phyloP scores from a whole-genome alignment of 1,140 invertebrate genomes.

The Lordiphosa clarofinis region DNA sequence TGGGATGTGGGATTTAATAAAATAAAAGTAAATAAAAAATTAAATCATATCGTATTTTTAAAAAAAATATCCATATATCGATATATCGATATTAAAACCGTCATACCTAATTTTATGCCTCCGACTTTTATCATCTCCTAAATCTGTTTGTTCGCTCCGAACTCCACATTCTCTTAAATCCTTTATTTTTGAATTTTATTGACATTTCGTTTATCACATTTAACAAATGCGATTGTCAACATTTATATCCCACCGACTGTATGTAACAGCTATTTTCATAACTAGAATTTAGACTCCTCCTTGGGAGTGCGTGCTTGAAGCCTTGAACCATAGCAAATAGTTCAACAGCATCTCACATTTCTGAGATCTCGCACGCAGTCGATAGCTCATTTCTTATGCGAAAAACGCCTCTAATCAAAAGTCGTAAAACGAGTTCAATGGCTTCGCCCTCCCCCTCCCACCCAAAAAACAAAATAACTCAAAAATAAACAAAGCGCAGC shows the following conservation, averaged over 20 bases:
- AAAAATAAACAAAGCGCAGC: conserved; percentile 39
- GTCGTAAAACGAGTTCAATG: conserved; percentile 45
- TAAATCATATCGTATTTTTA: too few relatives aligned
- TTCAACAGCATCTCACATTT: conserved; percentile 50
- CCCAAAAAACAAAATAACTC: conserved; percentile 11
- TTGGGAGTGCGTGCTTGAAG: neutral
- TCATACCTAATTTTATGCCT: too few relatives aligned
- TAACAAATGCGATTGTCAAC: too few relatives aligned
- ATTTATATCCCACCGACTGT: neutral
- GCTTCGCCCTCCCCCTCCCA: neutral
- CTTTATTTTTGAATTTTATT: too few relatives aligned
- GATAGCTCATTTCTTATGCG: conserved; percentile 41
- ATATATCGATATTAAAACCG: too few relatives aligned
- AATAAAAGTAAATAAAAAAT: too few relatives aligned
- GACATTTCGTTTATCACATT: too few relatives aligned
- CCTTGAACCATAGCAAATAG: conserved; percentile 39
- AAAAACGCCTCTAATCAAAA: conserved; percentile 47
- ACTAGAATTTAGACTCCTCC: neutral
- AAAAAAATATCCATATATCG: too few relatives aligned
- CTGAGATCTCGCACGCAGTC: conserved; percentile 28
- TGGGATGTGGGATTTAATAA: too few relatives aligned
- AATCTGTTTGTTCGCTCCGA: too few relatives aligned
- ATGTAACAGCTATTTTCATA: conserved; percentile 3
- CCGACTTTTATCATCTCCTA: too few relatives aligned
- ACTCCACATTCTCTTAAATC: too few relatives aligned